These are phyloP conservation scores for Heliocidaris tuberculata DNA, from an alignment of 35 echinoderm and acorn worm species.

Conservation along the genomic window DNA sequence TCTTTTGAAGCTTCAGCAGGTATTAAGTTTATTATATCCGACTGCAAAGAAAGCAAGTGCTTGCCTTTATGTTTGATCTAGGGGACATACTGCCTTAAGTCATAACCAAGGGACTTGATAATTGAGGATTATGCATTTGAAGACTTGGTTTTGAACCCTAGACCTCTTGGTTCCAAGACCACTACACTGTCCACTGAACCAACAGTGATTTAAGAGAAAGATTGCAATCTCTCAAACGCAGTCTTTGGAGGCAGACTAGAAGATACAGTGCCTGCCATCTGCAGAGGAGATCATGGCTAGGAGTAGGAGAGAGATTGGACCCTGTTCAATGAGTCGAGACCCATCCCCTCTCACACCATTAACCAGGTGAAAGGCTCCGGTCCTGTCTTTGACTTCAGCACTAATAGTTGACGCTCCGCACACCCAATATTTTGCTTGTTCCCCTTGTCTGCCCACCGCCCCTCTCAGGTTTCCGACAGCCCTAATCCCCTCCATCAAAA, in stretches of 20 bases:
- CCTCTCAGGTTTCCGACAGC: conserved; percentile 34
- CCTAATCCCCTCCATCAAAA: conserved; percentile 48
- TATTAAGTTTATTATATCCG: no score
- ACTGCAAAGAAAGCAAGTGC: no score
- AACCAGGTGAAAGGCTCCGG: neutral
- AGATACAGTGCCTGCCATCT: neutral
- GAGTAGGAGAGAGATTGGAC: neutral
- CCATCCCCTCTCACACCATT: neutral
- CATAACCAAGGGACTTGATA: no score
- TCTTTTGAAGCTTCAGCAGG: no score
- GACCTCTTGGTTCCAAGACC: no score
- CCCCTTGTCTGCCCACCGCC: neutral
- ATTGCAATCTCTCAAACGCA: neutral
- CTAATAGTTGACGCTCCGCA: conserved; percentile 25
- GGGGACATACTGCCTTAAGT: no score
- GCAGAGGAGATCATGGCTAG: neutral
- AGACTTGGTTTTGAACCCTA: no score
- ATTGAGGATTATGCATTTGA: no score
- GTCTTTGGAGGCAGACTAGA: neutral
- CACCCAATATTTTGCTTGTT: neutral
- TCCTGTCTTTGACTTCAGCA: neutral
- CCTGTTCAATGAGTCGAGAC: conserved; percentile 34
- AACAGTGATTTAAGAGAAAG: neutral
- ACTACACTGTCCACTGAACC: no score
- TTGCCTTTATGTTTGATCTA: no score